Base-by-base conservation (phyloP, 1,140 invertebrate genomes). In the Procambarus clarkii region DNA sequence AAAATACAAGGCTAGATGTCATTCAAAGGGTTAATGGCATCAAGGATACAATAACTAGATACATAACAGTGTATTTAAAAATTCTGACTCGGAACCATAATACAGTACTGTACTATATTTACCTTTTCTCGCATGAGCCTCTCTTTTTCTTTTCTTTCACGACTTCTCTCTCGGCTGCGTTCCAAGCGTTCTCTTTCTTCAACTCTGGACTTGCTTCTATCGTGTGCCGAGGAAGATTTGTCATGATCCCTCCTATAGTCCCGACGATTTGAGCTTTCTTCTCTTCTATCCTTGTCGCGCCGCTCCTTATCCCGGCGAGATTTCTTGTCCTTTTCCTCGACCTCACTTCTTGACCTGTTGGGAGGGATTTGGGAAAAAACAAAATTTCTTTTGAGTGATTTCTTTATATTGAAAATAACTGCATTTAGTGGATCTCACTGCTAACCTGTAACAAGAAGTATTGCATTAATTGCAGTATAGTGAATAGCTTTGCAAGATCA, bases 101-200 rank as follows among this genome's bases (percentile, higher is more conserved):
- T n/a, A n/a, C 54, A 13, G 54, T 58, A 58, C 54, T 58, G 13
- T 58, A 58, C 45, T 34, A 34, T 24, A 77, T 7, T n/a, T 71
- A 85, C 89, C 76, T 85, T 91, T 54, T 91, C 89, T 69, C 89
- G 18, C 81, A 91, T 84, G 2, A 64, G 50, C 83, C 89, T 84
- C 60, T 90, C 88, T 46, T 88, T 90, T 58, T 89, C 83, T 46
- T 79, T 89, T 64, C 93, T 94, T 94, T 94, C 94, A 50, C 87
- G 78, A 92, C 93, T 94, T 21, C 94, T 95, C 54, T 94, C 93
- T 87, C 95, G 94, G 92, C 94, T 94, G 92, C 94, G 94, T 21
- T 94, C 93, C 1, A 86, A 89, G 50, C 95, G 94, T 34, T 94
- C 94, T 58, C 93, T 93, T 90, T 93, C 94, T 13, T 79, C 50